phyloP scores from a whole-genome alignment of 2,113 vertebrate genomes.

The Argyrosomus japonicus region DNA sequence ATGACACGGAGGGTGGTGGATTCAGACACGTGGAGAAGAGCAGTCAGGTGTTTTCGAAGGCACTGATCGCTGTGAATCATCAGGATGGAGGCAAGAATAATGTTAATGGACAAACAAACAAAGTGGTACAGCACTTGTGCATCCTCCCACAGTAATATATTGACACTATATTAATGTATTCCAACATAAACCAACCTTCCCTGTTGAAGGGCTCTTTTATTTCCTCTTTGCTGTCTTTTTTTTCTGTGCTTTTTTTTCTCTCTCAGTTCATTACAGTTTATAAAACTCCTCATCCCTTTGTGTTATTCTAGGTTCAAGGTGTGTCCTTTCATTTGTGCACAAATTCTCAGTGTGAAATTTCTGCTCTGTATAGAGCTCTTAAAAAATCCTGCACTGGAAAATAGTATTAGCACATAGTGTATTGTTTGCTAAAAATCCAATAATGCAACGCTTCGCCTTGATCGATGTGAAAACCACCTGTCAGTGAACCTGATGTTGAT shows the following conservation, averaged over 20 bases:
- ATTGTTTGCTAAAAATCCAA: neutral
- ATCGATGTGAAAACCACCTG: neutral
- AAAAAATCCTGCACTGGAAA: neutral
- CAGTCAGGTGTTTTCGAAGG: slow-evolving; percentile 33
- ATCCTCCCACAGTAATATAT: slow-evolving; percentile 27
- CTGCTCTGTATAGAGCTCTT: too few relatives aligned
- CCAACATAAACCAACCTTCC: slow-evolving; percentile 1
- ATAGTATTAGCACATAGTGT: neutral
- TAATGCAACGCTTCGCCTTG: neutral
- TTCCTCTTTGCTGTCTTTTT: neutral
- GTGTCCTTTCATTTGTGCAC: neutral
- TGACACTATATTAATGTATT: slow-evolving; percentile 4
- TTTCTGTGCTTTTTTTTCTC: neutral
- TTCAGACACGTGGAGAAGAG: slow-evolving; percentile 26
- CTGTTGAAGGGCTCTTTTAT: neutral
- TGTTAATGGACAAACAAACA: slow-evolving; percentile 26
- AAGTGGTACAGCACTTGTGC: neutral
- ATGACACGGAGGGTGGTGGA: slow-evolving; percentile 20
- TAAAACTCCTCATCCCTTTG: slow-evolving; percentile 1
- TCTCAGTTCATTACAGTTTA: neutral
- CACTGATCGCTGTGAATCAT: slow-evolving; percentile 42
- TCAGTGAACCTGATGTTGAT: neutral
- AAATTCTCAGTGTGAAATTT: neutral
- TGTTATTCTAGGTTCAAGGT: neutral
- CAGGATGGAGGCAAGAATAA: slow-evolving; percentile 10